These are phyloP conservation scores for Metalampra italica DNA, from an alignment of 2,888 invertebrate genomes.

Conservation along the genomic window DNA sequence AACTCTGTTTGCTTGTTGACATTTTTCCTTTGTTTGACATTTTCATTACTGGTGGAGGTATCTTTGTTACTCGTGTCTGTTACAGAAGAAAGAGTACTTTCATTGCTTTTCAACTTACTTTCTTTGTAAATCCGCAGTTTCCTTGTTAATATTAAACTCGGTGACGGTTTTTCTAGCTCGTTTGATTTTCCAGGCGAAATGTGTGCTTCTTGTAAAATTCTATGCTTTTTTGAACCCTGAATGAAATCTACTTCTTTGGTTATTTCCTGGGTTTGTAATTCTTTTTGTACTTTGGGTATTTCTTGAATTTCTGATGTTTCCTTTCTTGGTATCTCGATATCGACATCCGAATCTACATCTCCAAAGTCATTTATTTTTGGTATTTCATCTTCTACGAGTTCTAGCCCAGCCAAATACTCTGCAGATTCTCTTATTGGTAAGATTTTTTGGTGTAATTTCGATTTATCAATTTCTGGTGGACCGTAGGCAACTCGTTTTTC, in stretches of 20 bases:
- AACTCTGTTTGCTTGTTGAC: conserved; percentile 1
- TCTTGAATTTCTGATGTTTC: not conserved
- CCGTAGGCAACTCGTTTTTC: conserved; percentile 28
- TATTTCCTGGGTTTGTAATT: not conserved
- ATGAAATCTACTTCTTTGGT: not conserved
- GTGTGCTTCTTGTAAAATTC: not conserved
- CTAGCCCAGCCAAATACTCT: not conserved
- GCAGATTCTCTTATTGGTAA: conserved; percentile 13
- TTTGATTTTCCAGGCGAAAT: not conserved
- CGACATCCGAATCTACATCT: conserved; percentile 29
- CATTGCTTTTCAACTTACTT: conserved; percentile 13
- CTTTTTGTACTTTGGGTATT: not conserved
- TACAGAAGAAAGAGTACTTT: conserved; percentile 7
- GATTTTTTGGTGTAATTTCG: conserved; percentile 17
- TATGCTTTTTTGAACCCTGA: not conserved
- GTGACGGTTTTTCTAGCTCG: conserved; percentile 1
- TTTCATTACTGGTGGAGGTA: conserved; percentile 20
- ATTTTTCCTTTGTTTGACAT: conserved; percentile 9
- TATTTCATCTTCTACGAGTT: conserved; percentile 4
- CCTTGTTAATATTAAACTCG: conserved; percentile 21
- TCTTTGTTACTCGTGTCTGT: conserved; percentile 27
- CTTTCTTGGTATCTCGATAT: conserved; percentile 1
- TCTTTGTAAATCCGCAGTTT: conserved; percentile 20
- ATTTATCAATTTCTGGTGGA: conserved; percentile 29
- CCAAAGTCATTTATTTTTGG: conserved; percentile 16